Evolutionary conservation across 2,888 invertebrate species (phyloP).

Genomic region (Drosophila prolongata): DNA sequence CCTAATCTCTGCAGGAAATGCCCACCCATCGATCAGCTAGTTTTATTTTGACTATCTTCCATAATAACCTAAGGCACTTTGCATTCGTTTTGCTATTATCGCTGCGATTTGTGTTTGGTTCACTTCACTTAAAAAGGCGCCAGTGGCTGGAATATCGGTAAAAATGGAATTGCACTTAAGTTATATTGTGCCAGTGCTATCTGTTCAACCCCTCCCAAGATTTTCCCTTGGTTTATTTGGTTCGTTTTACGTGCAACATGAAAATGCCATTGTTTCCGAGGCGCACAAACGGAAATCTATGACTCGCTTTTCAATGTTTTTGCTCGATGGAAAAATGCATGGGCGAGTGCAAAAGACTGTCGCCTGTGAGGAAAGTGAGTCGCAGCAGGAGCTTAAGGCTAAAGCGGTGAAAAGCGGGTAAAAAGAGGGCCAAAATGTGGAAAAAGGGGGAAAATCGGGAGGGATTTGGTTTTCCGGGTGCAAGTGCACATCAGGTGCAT

Average conservation of each 20-base stretch:
- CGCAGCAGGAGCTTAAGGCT: constrained; percentile 25
- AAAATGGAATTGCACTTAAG: constrained; percentile 73
- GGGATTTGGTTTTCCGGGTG: constrained; percentile 1
- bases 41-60: constrained; percentile 3
- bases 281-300: constrained; percentile 73
- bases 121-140: constrained; percentile 62
- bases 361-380: constrained; percentile 40
- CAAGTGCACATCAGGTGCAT: constrained; percentile 63
- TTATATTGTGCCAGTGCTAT: constrained; percentile 60
- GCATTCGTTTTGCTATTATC: constrained; percentile 39
- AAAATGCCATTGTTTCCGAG: constrained; percentile 75
- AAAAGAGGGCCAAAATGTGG: background rate
- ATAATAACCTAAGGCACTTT: constrained; percentile 31
- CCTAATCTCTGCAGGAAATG: constrained; percentile 38
- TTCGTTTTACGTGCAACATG: constrained; percentile 72
- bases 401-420: constrained; percentile 15
- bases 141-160: constrained; percentile 62
- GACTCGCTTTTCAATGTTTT: constrained; percentile 66
- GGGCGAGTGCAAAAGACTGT: constrained; percentile 74
- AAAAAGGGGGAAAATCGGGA: background rate
- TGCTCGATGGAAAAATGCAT: constrained; percentile 36
- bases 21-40: constrained; percentile 26
- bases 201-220: constrained; percentile 6
- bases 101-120: constrained; percentile 38
- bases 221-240: constrained; percentile 29